A percentile compares a stretch with the other conserved stretches of the same genome.
phyloP scores from a whole-genome alignment of 2,113 vertebrate species.

The Pseudolaguvia tuberculata region DNA sequence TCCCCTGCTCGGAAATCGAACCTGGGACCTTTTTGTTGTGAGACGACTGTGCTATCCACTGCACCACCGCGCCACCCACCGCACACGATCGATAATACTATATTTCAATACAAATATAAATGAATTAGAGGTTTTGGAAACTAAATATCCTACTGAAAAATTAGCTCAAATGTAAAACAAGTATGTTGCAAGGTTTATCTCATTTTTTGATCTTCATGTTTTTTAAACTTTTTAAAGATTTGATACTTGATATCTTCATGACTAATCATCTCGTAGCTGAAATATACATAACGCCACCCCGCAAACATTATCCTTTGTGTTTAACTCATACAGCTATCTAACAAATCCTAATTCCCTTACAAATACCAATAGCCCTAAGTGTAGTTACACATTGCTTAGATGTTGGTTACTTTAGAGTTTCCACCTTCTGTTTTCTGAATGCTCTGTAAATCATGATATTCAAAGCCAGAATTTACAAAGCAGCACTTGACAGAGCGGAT shows the following conservation, averaged over 20 bases:
- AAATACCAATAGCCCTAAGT: constrained; percentile 31
- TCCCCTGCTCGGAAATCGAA: too few species aligned
- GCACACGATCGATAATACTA: too few species aligned
- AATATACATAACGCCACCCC: not conserved
- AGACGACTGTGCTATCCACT: too few species aligned
- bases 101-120: too few species aligned
- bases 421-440: not conserved
- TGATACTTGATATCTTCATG: not conserved
- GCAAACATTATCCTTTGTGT: constrained; percentile 11
- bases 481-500: not conserved
- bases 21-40: too few species aligned
- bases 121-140: too few species aligned
- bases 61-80: too few species aligned
- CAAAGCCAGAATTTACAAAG: not conserved
- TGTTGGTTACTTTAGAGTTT: constrained; percentile 14
- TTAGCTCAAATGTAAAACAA: not conserved
- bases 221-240: too few species aligned
- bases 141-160: not conserved
- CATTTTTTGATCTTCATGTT: too few species aligned
- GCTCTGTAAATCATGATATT: not conserved
- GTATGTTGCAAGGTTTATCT: not conserved
- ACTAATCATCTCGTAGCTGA: not conserved
- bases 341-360: constrained; percentile 8
- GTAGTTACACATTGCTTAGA: constrained; percentile 9
- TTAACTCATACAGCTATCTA: not conserved